Conservation (phyloP, 2,113 vertebrate species). For the Triplophysa siluroides region DNA sequence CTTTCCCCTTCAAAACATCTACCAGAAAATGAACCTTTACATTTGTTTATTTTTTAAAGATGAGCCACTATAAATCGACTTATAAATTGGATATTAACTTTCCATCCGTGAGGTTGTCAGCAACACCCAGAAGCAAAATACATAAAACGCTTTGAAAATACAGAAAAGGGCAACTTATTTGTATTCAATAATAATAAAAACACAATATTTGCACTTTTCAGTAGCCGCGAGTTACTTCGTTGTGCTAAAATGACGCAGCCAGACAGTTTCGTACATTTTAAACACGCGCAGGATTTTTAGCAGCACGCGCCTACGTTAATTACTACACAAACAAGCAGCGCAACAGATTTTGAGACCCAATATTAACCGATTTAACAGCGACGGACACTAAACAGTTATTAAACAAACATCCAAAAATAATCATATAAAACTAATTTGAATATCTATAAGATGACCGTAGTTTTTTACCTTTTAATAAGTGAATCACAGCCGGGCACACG, state of each 20-base stretch:
- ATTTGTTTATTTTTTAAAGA: neutral
- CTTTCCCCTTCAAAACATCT: neutral
- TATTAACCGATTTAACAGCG: too few species aligned
- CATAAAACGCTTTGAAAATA: neutral
- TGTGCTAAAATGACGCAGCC: too few species aligned
- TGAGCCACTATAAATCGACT: neutral
- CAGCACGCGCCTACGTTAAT: too few species aligned
- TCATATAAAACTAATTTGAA: neutral
- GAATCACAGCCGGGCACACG: neutral
- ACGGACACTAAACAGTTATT: neutral
- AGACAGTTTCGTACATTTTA: too few species aligned
- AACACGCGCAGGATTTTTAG: too few species aligned
- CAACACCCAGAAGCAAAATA: neutral
- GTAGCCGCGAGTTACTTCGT: too few species aligned
- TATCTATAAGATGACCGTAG: neutral
- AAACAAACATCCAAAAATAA: neutral
- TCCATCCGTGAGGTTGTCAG: neutral
- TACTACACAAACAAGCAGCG: too few species aligned
- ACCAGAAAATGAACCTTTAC: neutral
- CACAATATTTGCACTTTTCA: neutral
- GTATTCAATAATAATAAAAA: too few species aligned
- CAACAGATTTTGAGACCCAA: neutral
- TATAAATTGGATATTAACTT: neutral
- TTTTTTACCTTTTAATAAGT: constrained; percentile 4
- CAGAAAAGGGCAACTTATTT: too few species aligned